Base-by-base conservation (phyloP, 92 coral and sea anemone genomes). In the Ricordea florida region DNA sequence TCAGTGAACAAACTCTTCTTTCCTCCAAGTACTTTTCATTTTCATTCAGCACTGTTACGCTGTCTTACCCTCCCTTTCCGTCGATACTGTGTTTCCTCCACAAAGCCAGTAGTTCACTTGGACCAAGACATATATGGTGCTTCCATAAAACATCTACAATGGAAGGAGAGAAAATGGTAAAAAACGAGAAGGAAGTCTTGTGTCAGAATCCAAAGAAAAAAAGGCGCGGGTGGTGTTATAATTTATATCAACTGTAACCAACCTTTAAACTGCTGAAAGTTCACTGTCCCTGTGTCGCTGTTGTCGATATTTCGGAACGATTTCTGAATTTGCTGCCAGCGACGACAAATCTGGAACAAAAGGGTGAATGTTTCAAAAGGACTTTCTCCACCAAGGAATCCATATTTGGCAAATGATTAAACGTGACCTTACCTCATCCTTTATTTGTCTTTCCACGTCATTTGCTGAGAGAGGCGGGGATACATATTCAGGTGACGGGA, bases 291-390 rank as follows among this genome's bases (percentile, higher is more conserved):
- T 26, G 83, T 82, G 66, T 77, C 92, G 17, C 71, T 74, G 21
- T 27, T 69, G 74, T 92, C 99, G 0, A 66, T 37, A 65, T 96
- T 88, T 42, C 93, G 52, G 60, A 96, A 96, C 36, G 93, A 66
- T 73, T 86, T 87, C 74, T 96, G 93, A 6, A 96, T 51, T 6
- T 91, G 93, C 77, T 86, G 97, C 98, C 98, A 94, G 30, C 74
- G 86, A 30, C 90, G 89, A 56, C 94, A 94, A 57, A 94, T 71
- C 98, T 94, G 37, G 1, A 82, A 8, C 45, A 37, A 36, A 47
- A 63, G 1, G 42, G 11, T 44, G 27, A 63, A 1, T 14, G 44
- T 18, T 6, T 26, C 16, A 8, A 10, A 25, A 2, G 46, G 18
- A 21, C 14, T 50, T 32, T 38, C 18, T 5, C 3, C 7, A 38